phyloP scores from a whole-genome alignment of 1,140 invertebrate genomes.

The Leptonema lineaticorne region DNA sequence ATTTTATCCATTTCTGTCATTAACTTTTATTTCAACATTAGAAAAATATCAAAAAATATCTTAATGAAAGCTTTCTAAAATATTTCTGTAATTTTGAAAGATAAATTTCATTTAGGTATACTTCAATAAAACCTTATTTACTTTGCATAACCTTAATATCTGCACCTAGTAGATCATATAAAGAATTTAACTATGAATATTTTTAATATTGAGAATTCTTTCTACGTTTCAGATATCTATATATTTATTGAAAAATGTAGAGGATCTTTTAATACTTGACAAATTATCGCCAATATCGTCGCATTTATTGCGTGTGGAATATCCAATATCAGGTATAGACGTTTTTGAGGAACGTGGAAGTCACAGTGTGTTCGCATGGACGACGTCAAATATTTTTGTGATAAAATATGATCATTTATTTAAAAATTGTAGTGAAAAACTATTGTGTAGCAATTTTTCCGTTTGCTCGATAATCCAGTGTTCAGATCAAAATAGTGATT shows the following conservation, averaged over 20 bases:
- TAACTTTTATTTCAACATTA: too few relatives aligned
- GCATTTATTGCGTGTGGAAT: constrained; percentile 24
- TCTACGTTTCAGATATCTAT: constrained; percentile 17
- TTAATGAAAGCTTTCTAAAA: too few relatives aligned
- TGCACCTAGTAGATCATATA: too few relatives aligned
- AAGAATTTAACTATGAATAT: too few relatives aligned
- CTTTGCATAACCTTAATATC: too few relatives aligned
- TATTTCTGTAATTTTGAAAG: too few relatives aligned
- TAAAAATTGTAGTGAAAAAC: neutral
- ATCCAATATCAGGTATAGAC: constrained; percentile 30
- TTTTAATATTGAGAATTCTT: neutral
- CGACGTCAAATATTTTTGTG: constrained; percentile 23
- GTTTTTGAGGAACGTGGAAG: constrained; percentile 25
- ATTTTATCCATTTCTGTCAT: too few relatives aligned
- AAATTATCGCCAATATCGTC: constrained; percentile 20
- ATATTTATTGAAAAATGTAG: constrained; percentile 19
- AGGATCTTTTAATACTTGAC: constrained; percentile 25
- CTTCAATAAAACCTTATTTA: too few relatives aligned
- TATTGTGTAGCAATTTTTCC: constrained; percentile 16
- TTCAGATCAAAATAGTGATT: neutral
- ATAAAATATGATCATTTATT: constrained; percentile 29
- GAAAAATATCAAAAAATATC: too few relatives aligned
- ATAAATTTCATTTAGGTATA: too few relatives aligned
- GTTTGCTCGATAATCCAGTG: constrained; percentile 21
- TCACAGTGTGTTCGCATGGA: constrained; percentile 31